A percentile compares a stretch with the other conserved stretches of the same genome.
Conservation (phyloP, 1,140 invertebrate genomes). For the Ooceraea biroi region DNA sequence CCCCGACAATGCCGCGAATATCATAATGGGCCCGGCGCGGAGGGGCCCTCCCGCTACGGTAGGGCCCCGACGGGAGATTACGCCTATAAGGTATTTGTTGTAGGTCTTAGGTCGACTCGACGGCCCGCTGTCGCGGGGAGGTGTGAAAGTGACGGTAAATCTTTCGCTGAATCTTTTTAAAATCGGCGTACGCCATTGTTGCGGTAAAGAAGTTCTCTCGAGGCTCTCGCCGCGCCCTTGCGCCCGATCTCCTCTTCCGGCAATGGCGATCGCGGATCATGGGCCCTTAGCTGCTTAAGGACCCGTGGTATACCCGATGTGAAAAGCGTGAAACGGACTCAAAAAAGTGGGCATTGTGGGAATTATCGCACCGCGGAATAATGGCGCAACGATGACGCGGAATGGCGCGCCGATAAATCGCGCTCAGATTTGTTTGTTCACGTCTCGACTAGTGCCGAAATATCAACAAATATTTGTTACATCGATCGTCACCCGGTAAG, state of each 20-base stretch:
- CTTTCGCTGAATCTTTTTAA: conserved; percentile 82
- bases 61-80: conserved; percentile 81
- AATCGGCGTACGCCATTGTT: conserved; percentile 83
- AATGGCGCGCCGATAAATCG: conserved; percentile 59
- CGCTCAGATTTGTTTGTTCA: conserved; percentile 23
- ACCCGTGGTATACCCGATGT: conserved; percentile 43
- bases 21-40: conserved; percentile 81
- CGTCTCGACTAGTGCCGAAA: conserved; percentile 32
- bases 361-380: conserved; percentile 46
- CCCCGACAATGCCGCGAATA: conserved; percentile 82
- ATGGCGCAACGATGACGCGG: conserved; percentile 59
- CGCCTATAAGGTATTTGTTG: conserved; percentile 83
- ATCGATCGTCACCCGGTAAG: conserved; percentile 51
- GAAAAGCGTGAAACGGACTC: conserved; percentile 49
- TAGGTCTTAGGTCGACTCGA: conserved; percentile 75
- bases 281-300: conserved; percentile 80
- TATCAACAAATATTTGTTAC: conserved; percentile 63
- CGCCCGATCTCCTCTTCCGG: conserved; percentile 71
- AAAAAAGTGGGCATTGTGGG: conserved; percentile 48
- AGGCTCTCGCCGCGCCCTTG: conserved; percentile 54
- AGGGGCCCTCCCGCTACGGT: conserved; percentile 72
- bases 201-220: conserved; percentile 84
- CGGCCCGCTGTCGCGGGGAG: conserved; percentile 79
- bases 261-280: conserved; percentile 69
- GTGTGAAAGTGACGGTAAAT: conserved; percentile 84